phyloP scores from a whole-genome alignment of 2,113 vertebrate genomes.

The Eleginops maclovinus region DNA sequence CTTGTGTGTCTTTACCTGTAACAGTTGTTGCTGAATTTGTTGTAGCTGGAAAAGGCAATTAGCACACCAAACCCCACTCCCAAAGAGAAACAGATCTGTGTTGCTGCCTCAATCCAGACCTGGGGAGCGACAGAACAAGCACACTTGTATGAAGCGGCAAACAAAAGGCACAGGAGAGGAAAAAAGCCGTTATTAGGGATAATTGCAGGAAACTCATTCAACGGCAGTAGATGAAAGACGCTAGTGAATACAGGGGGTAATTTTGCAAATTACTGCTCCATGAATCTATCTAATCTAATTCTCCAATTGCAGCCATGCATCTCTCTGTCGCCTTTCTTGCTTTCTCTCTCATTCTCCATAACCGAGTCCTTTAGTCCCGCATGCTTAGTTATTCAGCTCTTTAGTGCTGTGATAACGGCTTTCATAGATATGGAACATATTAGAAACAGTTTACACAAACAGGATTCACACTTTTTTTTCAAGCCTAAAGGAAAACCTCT shows the following conservation, averaged over 20 bases:
- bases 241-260: slow-evolving; percentile 86
- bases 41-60: slow-evolving; percentile 91
- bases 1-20: slow-evolving; percentile 82
- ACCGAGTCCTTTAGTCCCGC: slow-evolving; percentile 33
- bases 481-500: background rate
- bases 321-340: slow-evolving; percentile 40
- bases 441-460: background rate
- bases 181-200: slow-evolving; percentile 87
- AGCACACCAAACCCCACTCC: slow-evolving; percentile 91
- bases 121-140: slow-evolving; percentile 81
- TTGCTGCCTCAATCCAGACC: slow-evolving; percentile 89
- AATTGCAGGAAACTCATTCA: slow-evolving; percentile 87
- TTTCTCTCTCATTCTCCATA: slow-evolving; percentile 43
- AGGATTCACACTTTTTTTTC: background rate
- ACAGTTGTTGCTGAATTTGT: slow-evolving; percentile 92
- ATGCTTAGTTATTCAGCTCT: slow-evolving; percentile 33
- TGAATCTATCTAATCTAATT: slow-evolving; percentile 87
- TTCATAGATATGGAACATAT: slow-evolving; percentile 19
- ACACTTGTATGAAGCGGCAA: slow-evolving; percentile 82
- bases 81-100: slow-evolving; percentile 91
- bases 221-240: slow-evolving; percentile 86
- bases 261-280: slow-evolving; percentile 86
- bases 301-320: slow-evolving; percentile 78
- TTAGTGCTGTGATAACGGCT: background rate
- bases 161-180: slow-evolving; percentile 80